Conservation (phyloP, 1,140 invertebrate species). For the Drosophila fuyamai region DNA sequence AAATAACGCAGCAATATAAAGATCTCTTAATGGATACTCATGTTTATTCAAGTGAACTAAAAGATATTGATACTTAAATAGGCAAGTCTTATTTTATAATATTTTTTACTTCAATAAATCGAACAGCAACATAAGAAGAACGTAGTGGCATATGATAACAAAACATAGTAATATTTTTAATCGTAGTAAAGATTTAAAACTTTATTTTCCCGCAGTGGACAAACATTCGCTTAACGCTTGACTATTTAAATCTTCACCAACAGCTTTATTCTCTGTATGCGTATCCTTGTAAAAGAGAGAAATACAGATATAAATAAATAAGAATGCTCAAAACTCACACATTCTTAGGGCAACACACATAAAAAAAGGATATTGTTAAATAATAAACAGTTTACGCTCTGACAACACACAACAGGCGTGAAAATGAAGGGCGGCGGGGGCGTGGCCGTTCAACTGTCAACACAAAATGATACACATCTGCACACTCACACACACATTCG, state of each 20-base stretch:
- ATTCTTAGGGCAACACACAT: constrained; percentile 15
- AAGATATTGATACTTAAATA: too few relatives aligned
- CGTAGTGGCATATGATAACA: too few relatives aligned
- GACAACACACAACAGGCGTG: constrained; percentile 70
- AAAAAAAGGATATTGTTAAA: constrained; percentile 72
- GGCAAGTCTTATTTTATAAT: too few relatives aligned
- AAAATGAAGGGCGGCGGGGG: constrained; percentile 46
- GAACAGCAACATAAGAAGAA: too few relatives aligned
- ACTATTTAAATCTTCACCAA: constrained; percentile 38
- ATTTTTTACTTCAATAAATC: too few relatives aligned
- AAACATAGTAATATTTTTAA: too few relatives aligned
- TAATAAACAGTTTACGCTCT: constrained; percentile 77
- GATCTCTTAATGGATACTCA: not conserved
- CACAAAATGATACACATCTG: constrained; percentile 69
- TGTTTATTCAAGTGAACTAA: not conserved
- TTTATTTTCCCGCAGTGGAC: constrained; percentile 4
- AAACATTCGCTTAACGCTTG: constrained; percentile 7
- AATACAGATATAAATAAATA: constrained; percentile 77
- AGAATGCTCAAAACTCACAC: constrained; percentile 42
- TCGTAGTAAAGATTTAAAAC: not conserved
- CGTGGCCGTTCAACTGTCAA: constrained; percentile 49
- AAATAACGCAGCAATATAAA: not conserved
- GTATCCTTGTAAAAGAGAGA: constrained; percentile 45
- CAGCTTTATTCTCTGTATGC: constrained; percentile 9
- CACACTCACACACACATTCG: constrained; percentile 10